Evolutionary conservation across 2,113 vertebrate genomes (phyloP).

Genomic region (Microcebus tavaratra): DNA sequence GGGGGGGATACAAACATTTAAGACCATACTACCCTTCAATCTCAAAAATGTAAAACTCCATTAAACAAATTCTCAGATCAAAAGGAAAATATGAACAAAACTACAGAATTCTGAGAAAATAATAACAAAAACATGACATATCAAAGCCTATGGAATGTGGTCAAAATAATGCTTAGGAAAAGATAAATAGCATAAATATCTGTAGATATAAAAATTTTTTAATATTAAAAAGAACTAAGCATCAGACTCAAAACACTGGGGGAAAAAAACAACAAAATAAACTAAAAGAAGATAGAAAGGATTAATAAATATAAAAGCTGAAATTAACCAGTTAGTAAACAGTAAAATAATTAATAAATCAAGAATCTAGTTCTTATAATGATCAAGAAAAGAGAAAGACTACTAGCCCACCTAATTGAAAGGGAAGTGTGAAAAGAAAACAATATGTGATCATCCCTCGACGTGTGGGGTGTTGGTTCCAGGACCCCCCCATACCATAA

Average conservation of each 20-base stretch:
- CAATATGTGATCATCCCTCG: neutral
- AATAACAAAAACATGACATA: neutral
- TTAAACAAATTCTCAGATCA: neutral
- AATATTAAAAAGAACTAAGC: neutral
- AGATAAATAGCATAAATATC: neutral
- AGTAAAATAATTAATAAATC: neutral
- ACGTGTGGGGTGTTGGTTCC: no score
- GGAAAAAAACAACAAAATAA: neutral
- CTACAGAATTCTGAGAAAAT: constrained; percentile 8
- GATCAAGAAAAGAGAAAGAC: neutral
- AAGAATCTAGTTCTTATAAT: neutral
- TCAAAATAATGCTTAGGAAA: neutral
- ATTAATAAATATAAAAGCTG: neutral
- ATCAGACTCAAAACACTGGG: neutral
- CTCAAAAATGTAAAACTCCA: neutral
- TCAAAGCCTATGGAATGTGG: neutral
- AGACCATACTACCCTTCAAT: neutral
- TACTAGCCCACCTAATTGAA: neutral
- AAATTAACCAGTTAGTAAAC: neutral
- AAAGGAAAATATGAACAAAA: neutral
- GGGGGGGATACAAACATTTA: neutral
- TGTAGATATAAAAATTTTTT: neutral
- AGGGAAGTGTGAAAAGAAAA: neutral
- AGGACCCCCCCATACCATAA: no score
- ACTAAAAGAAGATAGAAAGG: neutral